Evolutionary conservation across 2,888 invertebrate species (phyloP).

Genomic region (Rhingia campestris): DNA sequence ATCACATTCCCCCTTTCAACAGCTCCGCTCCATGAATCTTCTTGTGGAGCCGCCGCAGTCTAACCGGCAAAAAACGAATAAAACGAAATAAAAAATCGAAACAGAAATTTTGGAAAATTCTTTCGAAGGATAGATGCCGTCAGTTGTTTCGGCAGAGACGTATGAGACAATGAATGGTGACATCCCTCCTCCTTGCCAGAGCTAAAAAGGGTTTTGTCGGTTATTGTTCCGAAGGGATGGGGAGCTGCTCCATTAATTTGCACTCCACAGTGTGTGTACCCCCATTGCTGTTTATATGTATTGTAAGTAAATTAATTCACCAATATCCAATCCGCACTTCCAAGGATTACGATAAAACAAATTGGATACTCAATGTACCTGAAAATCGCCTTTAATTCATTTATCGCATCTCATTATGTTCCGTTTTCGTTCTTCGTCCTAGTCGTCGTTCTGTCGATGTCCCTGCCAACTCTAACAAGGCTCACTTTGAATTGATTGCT

Average conservation of each 20-base stretch:
- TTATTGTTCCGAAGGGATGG: neutral
- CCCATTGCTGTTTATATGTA: neutral
- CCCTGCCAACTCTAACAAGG: constrained; percentile 44
- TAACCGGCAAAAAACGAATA: constrained; percentile 26
- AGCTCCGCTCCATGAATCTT: constrained; percentile 60
- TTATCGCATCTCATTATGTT: constrained; percentile 68
- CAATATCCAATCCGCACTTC: constrained; percentile 47
- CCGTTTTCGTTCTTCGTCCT: constrained; percentile 1
- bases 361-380: constrained; percentile 72
- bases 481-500: constrained; percentile 67
- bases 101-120: constrained; percentile 64
- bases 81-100: constrained; percentile 66
- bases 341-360: constrained; percentile 54
- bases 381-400: constrained; percentile 71
- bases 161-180: constrained; percentile 58
- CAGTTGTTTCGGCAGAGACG: constrained; percentile 60
- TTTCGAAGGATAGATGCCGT: constrained; percentile 47
- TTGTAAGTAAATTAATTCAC: constrained; percentile 23
- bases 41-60: constrained; percentile 36
- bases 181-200: constrained; percentile 30
- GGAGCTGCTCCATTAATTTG: constrained; percentile 32
- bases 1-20: constrained; percentile 61
- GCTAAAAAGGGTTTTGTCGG: constrained; percentile 45
- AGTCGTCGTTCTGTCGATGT: neutral
- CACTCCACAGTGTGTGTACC: neutral